Evolutionary conservation across 2,113 vertebrate species (phyloP), one percentile per base, ranked within the genome.

Genomic region (Panthera uncia): DNA sequence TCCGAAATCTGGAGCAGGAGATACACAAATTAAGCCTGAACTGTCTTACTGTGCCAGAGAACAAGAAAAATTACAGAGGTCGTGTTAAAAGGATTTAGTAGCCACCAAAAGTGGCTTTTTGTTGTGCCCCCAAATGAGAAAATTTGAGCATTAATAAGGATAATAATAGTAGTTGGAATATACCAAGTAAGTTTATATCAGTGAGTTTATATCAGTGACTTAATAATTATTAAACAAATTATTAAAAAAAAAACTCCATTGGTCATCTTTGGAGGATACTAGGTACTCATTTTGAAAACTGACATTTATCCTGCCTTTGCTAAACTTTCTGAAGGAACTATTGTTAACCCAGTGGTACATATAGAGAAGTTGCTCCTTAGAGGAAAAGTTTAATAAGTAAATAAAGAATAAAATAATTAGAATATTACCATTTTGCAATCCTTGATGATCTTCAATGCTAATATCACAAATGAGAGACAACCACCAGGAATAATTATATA

Each of bases 211-310:
- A 63, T 45, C 45, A 48, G 18, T 84, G 65, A 91, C 33, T 41
- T 27, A n/a, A 36, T 36, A 63, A 52, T 55, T 85, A 79, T 78
- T 87, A 38, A 69, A 68, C 27, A 68, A 48, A 80, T 31, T 50
- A 38, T 50, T 55, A 14, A 74, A 88, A 52, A 63, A 14, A 74
- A 88, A 65, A 66, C 1, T 29, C 33, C 7, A 57, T 91, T 92
- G 71, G 38, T 91, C 1, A 16, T 27, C 33, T 91, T 93, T 95
- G 73, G 81, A 68, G 55, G 16, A 69, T 81, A 74, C 2, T 33
- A 71, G n/a, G 45, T 27, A 81, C 38, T 86, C 25, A 88, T 89
- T 98, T 97, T 89, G 82, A 89, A 94, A 97, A 91, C 31, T 45
- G 41, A 36, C 63, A 93, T 45, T 82, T 81, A 87, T 91, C 8